These are phyloP conservation scores for Podotricha telesiphe DNA, from an alignment of 2,888 invertebrate species.

Conservation along the genomic window DNA sequence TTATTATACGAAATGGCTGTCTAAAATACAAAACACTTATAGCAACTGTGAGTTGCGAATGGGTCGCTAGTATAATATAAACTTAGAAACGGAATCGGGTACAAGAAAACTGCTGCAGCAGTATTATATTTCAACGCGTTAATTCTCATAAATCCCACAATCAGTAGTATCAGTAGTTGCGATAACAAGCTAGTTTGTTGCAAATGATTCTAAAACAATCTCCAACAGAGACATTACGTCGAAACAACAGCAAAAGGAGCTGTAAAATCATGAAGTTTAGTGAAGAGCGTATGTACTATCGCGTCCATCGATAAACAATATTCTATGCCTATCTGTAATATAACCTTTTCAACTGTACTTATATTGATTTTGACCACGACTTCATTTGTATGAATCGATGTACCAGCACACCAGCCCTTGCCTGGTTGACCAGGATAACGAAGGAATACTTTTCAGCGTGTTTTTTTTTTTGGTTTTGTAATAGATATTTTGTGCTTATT, in stretches of 20 bases:
- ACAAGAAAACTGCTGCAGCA: constrained; percentile 26
- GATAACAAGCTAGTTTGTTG: constrained; percentile 44
- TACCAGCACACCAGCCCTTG: no score
- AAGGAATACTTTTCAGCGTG: no score
- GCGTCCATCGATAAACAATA: constrained; percentile 48
- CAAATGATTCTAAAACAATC: constrained; percentile 45
- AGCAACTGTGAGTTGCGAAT: no score
- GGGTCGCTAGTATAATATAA: not conserved
- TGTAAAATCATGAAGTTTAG: constrained; percentile 53
- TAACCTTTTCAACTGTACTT: not conserved
- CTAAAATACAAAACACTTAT: no score
- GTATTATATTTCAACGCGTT: constrained; percentile 41
- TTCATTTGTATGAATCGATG: no score
- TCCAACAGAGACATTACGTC: constrained; percentile 48
- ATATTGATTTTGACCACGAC: no score
- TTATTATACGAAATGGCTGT: no score
- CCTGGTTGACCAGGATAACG: no score
- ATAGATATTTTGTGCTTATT: no score
- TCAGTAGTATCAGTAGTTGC: constrained; percentile 38
- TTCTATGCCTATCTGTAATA: no score
- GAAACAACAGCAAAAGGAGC: constrained; percentile 59
- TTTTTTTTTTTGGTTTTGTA: no score
- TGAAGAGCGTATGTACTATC: constrained; percentile 46
- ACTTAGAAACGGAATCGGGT: not conserved
- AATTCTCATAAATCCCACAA: constrained; percentile 41